These are phyloP conservation scores for Haliclona indistincta DNA, from an alignment of 37 sponge, comb jelly and placozoan genomes.

Conservation along the genomic window DNA sequence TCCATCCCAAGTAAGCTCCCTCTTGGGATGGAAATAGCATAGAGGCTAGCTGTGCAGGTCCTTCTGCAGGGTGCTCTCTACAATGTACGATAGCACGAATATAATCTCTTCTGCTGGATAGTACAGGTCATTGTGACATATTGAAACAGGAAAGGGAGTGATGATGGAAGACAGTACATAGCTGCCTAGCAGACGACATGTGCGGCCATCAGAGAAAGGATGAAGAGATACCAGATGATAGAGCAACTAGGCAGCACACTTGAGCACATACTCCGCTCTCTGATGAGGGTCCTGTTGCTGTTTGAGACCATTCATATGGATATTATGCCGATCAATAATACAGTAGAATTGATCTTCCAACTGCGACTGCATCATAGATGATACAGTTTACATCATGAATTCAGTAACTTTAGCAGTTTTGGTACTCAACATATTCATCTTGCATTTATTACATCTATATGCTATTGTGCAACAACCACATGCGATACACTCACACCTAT, in stretches of 20 bases:
- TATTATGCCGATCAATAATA: constrained; percentile 52
- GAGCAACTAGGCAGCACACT: constrained; percentile 55
- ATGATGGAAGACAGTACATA: constrained; percentile 22
- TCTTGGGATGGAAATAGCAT: constrained; percentile 60
- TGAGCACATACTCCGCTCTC: constrained; percentile 14
- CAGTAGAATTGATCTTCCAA: constrained; percentile 28
- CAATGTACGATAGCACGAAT: constrained; percentile 57
- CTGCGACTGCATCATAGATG: too few species aligned
- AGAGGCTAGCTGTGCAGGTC: constrained; percentile 29
- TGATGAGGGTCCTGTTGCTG: not conserved
- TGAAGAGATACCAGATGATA: constrained; percentile 63
- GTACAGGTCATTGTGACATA: constrained; percentile 1
- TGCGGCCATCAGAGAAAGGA: constrained; percentile 70
- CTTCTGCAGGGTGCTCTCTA: constrained; percentile 18
- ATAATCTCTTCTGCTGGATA: constrained; percentile 23
- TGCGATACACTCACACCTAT: too few species aligned
- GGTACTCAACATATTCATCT: too few species aligned
- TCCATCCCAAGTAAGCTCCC: constrained; percentile 31
- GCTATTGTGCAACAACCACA: too few species aligned
- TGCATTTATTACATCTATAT: too few species aligned
- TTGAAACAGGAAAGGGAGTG: constrained; percentile 58
- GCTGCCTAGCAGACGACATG: constrained; percentile 57
- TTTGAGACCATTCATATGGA: constrained; percentile 12
- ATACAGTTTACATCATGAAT: too few species aligned
- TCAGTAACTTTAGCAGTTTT: too few species aligned